Percentiles rank a stretch among this genome's conserved stretches.
phyloP scores from a whole-genome alignment of 2,113 vertebrate species.

The Pluvianellus socialis region DNA sequence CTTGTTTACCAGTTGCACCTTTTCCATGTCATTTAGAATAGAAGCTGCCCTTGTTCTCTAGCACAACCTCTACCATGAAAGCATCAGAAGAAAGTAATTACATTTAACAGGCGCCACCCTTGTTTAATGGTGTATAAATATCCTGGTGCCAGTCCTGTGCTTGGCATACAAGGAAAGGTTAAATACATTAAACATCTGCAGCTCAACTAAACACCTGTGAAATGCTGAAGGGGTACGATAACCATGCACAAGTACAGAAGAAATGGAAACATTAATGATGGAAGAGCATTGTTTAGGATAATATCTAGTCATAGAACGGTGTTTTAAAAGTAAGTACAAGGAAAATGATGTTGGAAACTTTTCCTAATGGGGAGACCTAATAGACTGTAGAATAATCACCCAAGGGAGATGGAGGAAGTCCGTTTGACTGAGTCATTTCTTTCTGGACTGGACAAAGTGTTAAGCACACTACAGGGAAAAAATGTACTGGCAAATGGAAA shows the following conservation, averaged over 20 bases:
- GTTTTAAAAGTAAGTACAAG: neutral
- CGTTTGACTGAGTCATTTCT: slow-evolving; percentile 39
- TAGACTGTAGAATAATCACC: neutral
- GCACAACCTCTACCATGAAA: neutral
- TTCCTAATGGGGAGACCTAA: neutral
- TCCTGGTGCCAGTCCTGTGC: neutral
- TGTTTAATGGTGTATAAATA: slow-evolving; percentile 21
- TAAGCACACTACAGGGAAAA: neutral
- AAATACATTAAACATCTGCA: neutral
- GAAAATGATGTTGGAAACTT: neutral
- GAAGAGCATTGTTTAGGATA: neutral
- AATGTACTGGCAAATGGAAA: neutral
- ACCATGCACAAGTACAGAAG: neutral
- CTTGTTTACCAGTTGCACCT: neutral
- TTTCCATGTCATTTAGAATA: neutral
- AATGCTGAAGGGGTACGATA: neutral
- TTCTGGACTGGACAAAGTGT: neutral
- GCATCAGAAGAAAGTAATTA: slow-evolving; percentile 14
- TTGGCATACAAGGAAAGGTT: neutral
- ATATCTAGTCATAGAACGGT: neutral
- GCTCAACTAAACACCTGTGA: neutral
- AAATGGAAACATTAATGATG: neutral
- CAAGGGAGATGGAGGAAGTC: neutral
- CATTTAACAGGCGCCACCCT: neutral
- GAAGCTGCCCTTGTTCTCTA: neutral